phyloP scores from a whole-genome alignment of 2,888 invertebrate genomes.

The Agrotis ipsilon region DNA sequence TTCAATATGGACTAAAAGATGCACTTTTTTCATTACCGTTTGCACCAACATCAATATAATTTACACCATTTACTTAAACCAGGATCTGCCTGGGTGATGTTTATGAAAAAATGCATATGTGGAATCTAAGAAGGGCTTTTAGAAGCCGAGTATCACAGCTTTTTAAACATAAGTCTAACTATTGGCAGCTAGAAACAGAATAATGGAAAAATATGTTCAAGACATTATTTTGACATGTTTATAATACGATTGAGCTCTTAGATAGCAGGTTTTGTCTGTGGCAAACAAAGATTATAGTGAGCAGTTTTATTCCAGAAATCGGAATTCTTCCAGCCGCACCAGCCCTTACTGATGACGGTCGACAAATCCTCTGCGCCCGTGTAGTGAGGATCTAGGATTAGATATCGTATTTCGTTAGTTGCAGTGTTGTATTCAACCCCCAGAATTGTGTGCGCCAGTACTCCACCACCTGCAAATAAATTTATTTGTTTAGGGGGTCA shows the following conservation, averaged over 20 bases:
- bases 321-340: conserved; percentile 99
- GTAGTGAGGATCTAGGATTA: conserved; percentile 99
- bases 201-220: conserved; percentile 37
- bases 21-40: background rate
- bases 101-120: conserved; percentile 52
- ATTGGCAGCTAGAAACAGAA: conserved; percentile 39
- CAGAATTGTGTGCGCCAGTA: conserved; percentile 99
- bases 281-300: conserved; percentile 99
- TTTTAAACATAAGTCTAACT: conserved; percentile 38
- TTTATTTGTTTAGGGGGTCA: background rate
- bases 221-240: conserved; percentile 32
- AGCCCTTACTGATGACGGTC: conserved; percentile 95
- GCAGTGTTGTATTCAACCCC: conserved; percentile 97
- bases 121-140: conserved; percentile 49
- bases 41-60: conserved; percentile 22
- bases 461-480: conserved; percentile 95
- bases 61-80: conserved; percentile 10
- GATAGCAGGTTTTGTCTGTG: conserved; percentile 90
- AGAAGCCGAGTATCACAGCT: conserved; percentile 60
- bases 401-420: conserved; percentile 95
- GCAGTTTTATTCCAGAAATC: conserved; percentile 99
- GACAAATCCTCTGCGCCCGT: conserved; percentile 96
- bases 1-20: conserved; percentile 9
- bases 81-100: background rate
- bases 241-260: conserved; percentile 64